A percentile compares a stretch with the other conserved stretches of the same genome.
Conservation (phyloP, 2,113 vertebrate species). For the Leucopternis melanops region DNA sequence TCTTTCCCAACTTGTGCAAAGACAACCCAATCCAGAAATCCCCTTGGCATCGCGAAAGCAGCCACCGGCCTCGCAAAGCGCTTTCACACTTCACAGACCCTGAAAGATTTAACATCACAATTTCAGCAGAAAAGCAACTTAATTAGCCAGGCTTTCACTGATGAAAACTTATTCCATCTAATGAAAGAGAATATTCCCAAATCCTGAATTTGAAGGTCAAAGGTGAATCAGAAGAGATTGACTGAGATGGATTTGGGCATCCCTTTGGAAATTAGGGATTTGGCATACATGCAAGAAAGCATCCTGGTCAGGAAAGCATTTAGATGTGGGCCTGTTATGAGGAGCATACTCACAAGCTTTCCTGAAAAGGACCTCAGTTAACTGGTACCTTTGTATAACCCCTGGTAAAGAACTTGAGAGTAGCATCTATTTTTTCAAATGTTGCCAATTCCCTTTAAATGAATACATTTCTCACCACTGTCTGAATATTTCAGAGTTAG, state of each 20-base stretch:
- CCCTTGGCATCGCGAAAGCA: neutral
- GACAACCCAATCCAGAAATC: neutral
- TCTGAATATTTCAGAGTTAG: neutral
- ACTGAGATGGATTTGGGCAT: neutral
- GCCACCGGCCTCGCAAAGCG: neutral
- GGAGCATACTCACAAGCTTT: neutral
- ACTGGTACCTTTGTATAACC: neutral
- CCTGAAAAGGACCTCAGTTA: neutral
- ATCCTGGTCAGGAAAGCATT: neutral
- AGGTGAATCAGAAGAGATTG: neutral
- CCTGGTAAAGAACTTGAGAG: neutral
- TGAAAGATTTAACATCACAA: neutral
- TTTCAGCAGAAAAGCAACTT: neutral
- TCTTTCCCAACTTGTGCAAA: neutral
- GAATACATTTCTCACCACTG: neutral
- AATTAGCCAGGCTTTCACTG: neutral
- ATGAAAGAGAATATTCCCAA: neutral
- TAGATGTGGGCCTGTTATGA: fast-evolving
- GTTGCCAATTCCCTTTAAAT: neutral
- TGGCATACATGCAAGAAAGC: neutral
- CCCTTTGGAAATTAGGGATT: neutral
- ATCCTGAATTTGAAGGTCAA: neutral
- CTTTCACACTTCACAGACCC: neutral
- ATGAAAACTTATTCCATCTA: neutral
- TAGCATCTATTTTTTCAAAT: neutral